Conservation (phyloP, 2,888 invertebrate species). For the Lampropteryx suffumata region DNA sequence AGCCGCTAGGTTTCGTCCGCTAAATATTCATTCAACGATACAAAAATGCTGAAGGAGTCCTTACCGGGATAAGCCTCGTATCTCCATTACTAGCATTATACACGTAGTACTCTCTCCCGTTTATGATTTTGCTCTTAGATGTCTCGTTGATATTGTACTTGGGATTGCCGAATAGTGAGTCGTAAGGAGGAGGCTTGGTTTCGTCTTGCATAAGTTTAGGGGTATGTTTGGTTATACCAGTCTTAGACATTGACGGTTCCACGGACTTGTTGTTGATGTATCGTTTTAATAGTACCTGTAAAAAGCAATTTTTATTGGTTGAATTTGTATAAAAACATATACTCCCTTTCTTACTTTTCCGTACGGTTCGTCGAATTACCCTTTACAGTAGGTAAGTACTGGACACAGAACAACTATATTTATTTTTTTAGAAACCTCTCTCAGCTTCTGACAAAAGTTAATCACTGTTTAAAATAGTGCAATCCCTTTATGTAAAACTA, state of each 20-base stretch:
- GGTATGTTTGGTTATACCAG: slow-evolving; percentile 31
- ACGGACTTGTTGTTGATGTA: slow-evolving; percentile 40
- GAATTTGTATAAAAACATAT: too few species aligned
- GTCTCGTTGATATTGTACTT: slow-evolving; percentile 46
- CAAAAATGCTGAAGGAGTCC: slow-evolving; percentile 89
- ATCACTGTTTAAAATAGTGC: too few species aligned
- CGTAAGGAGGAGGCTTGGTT: slow-evolving; percentile 86
- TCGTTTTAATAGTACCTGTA: slow-evolving; percentile 58
- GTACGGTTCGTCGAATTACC: too few species aligned
- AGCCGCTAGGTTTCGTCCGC: slow-evolving; percentile 4
- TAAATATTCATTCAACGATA: slow-evolving; percentile 74
- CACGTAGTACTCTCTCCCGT: slow-evolving; percentile 90
- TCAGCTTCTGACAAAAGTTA: too few species aligned
- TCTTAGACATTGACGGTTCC: slow-evolving; percentile 29
- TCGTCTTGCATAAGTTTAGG: slow-evolving; percentile 46
- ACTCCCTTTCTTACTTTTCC: too few species aligned
- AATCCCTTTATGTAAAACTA: too few species aligned
- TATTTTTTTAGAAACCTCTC: too few species aligned
- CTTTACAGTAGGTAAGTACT: too few species aligned
- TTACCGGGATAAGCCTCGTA: slow-evolving; percentile 87
- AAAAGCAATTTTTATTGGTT: slow-evolving; percentile 13
- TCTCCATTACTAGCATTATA: slow-evolving; percentile 84
- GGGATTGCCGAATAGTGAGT: slow-evolving; percentile 79
- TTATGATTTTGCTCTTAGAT: slow-evolving; percentile 83
- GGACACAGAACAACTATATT: too few species aligned